Evolutionary conservation across 2,797 vertebrate species (phyloP), one percentile per base, ranked within the genome.

Genomic region (Sylvilagus floridanus): DNA sequence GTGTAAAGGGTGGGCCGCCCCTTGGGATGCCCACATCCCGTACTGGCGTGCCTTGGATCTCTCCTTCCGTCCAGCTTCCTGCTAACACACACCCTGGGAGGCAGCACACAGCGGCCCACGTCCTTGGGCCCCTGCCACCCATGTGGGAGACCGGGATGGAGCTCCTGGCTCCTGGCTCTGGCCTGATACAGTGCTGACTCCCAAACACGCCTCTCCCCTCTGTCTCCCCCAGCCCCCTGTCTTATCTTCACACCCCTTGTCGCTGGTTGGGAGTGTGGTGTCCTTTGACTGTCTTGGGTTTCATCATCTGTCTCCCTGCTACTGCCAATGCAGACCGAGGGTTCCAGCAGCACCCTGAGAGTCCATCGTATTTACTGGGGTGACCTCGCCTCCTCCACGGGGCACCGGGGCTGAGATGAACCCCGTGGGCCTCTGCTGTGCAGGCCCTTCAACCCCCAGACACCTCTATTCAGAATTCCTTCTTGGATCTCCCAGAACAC

Each of bases 291-390:
- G 57, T 81, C 16, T 24, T 0, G 0, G 22, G 9, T 16, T 76
- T 63, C 22, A 32, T 82, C 62, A 30, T 14, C 26, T 37, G 4
- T 16, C n/a, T 85, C 63, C 62, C 21, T n/a, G 6, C 21, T 63
- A 68, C 12, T 17, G 9, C 37, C 22, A 73, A 1, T 42, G 32
- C 32, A 30, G 24, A 35, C 13, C 4, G 17, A 30, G 26, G 37
- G n/a, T 4, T 77, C 63, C 19, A 1, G 5, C 57, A 78, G 72
- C 1, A 0, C 24, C 1, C 0, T 28, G 13, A 13, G 14, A 57
- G 78, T 62, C 77, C 17, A 32, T 50, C 54, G 68, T 57, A 17
- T 28, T 90, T 57, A 19, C 26, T 24, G 9, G 24, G 62, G n/a
- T 5, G 1, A 17, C 52, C 60, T 57, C 6, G 84, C 24, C 42